Conservation (phyloP, 2,113 vertebrate species). For the Alethe castanea region DNA sequence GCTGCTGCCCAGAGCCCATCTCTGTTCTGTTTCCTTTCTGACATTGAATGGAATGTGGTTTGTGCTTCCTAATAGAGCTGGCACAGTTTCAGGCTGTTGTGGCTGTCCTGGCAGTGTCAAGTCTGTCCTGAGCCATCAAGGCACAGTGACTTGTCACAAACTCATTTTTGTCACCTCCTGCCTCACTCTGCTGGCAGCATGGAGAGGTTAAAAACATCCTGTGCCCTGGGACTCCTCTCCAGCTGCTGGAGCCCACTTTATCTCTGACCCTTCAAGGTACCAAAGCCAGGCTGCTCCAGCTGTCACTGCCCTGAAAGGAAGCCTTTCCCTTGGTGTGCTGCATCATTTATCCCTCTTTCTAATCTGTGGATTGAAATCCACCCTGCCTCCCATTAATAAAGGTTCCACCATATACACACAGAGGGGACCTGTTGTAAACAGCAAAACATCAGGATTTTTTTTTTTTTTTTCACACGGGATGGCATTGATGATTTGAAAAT, state of each 20-base stretch:
- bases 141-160: neutral
- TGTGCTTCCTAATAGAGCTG: neutral
- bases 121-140: constrained; percentile 3
- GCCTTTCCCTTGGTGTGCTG: neutral
- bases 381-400: neutral
- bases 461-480: neutral
- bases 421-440: neutral
- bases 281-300: neutral
- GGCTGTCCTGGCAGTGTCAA: constrained; percentile 33
- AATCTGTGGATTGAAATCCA: neutral
- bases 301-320: neutral
- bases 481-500: neutral
- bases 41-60: neutral
- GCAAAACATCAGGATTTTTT: neutral
- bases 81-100: neutral
- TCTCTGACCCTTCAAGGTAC: constrained; percentile 3
- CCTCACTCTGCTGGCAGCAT: neutral
- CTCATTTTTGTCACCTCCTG: neutral
- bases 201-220: constrained; percentile 41
- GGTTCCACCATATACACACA: neutral
- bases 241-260: neutral
- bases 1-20: neutral
- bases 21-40: constrained; percentile 1
- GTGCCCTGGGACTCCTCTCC: neutral
- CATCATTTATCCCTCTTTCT: neutral